Percentiles rank a stretch among this genome's conserved stretches.
Conservation (phyloP, 2,888 invertebrate species). For the Cephus nigrinus region DNA sequence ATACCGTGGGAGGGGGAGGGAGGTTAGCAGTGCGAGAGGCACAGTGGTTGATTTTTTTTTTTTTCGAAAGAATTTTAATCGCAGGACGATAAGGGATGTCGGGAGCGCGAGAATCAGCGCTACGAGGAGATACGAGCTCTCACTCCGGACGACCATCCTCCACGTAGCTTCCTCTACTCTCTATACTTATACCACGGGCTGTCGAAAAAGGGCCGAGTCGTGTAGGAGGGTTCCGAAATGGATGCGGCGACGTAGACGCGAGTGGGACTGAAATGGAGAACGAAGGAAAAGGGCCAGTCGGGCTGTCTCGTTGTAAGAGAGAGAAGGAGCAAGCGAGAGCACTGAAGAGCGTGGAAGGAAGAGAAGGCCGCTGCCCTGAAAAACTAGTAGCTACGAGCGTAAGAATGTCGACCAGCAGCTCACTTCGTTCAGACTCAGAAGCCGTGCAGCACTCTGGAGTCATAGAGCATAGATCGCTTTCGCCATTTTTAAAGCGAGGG, state of each 20-base stretch:
- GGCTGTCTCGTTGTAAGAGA: neutral
- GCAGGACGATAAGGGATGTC: conserved; percentile 26
- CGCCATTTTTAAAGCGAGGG: conserved; percentile 17
- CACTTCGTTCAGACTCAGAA: neutral
- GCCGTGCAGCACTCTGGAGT: conserved; percentile 12
- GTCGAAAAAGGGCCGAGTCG: conserved; percentile 9
- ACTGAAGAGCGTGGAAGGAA: conserved; percentile 17
- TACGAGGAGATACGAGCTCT: neutral
- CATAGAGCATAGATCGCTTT: conserved; percentile 30
- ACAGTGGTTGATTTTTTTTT: conserved; percentile 8
- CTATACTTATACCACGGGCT: neutral
- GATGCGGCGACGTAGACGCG: neutral
- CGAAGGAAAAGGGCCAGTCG: conserved; percentile 19
- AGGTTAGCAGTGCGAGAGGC: neutral
- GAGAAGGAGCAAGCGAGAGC: conserved; percentile 21
- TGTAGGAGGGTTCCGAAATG: conserved; percentile 21
- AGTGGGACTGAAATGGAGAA: conserved; percentile 3
- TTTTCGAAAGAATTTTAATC: conserved; percentile 31
- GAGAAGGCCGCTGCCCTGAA: conserved; percentile 43
- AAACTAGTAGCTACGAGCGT: conserved; percentile 49
- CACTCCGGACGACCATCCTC: neutral
- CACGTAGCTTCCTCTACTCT: neutral
- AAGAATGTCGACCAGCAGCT: conserved; percentile 47
- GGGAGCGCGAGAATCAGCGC: neutral
- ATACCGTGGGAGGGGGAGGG: neutral